Conservation (phyloP, 2,888 invertebrate species). For the Rambutsinella grinnellia region DNA sequence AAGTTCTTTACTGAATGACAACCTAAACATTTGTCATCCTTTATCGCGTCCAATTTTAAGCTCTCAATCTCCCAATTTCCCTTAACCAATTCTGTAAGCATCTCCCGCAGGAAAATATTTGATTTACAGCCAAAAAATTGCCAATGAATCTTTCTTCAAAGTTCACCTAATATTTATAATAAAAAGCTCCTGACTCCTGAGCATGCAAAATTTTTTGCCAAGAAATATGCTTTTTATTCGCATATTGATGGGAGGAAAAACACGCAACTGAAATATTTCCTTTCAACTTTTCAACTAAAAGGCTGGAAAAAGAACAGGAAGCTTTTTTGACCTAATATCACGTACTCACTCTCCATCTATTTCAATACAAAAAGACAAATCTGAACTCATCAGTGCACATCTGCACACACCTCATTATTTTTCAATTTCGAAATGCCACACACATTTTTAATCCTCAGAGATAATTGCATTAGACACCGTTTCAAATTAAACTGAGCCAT, state of each 20-base stretch:
- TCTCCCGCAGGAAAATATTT: constrained; percentile 9
- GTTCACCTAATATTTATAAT: constrained; percentile 23
- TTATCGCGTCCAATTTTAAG: not conserved
- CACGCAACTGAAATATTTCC: too few relatives aligned
- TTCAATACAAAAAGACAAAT: constrained; percentile 11
- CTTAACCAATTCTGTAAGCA: not conserved
- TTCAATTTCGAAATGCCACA: not conserved
- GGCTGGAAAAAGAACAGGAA: too few relatives aligned
- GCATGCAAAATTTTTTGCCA: not conserved
- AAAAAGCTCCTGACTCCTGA: constrained; percentile 19
- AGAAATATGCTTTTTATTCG: too few relatives aligned
- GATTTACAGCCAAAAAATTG: constrained; percentile 49
- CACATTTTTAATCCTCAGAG: too few relatives aligned
- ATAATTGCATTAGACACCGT: not conserved
- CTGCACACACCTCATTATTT: not conserved
- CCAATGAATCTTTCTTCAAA: constrained; percentile 41
- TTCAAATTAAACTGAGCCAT: not conserved
- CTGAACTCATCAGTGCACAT: constrained; percentile 1
- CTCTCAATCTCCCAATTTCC: not conserved
- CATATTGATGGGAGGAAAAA: too few relatives aligned
- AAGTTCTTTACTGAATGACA: constrained; percentile 24
- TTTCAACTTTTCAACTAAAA: too few relatives aligned
- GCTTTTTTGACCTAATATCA: not conserved
- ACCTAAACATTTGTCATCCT: not conserved
- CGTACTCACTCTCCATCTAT: too few relatives aligned